Evolutionary conservation across 1,140 invertebrate species (phyloP), one percentile per base, ranked within the genome.

Genomic region (Drosophila nasuta): DNA sequence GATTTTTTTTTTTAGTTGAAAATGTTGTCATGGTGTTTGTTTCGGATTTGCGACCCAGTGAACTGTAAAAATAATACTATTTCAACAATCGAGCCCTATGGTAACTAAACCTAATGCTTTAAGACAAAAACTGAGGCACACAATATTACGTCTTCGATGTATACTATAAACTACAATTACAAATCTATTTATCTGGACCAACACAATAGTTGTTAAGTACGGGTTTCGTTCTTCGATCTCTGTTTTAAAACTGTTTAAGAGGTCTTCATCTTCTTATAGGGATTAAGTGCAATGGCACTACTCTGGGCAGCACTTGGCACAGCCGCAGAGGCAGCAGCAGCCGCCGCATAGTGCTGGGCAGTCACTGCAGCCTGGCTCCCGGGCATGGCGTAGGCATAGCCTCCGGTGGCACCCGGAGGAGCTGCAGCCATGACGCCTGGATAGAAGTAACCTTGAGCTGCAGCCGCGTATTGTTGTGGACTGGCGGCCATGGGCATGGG

Each of bases 251-350:
- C 48, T 51, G 15, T 10, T 95, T 97, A 97, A 83, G 96, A 96
- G 73, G 96, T 97, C 94, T 97, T 97, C 95, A 97, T 96, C 93
- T 97, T 97, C 93, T 97, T 97, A 92, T 96, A 97, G 25, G 96
- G 96, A 85, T 96, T 96, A 90, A 96, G 93, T 13, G 95, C 94
- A 56, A 96, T 95, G 28, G 95, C 93, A 56, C 94, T 93, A n/a
- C 93, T 93, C 1, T 93, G 93, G 0, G 93, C 85, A 3, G 46
- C 93, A 28, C 76, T 75, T 10, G 80, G 75, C 3, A 93, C 60
- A 71, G 88, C 81, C n/a, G 88, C 35, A 7, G 35, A 8, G 1
- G 35, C 80, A 1, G 81, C 81, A 11, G 79, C 73, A n/a, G 81
- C 75, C 25, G 86, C 79, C 15, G 91, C 81, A 17, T 79, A 83